Conservation (phyloP, 2,797 vertebrate genomes). For the Enteromius trimaculatus region DNA sequence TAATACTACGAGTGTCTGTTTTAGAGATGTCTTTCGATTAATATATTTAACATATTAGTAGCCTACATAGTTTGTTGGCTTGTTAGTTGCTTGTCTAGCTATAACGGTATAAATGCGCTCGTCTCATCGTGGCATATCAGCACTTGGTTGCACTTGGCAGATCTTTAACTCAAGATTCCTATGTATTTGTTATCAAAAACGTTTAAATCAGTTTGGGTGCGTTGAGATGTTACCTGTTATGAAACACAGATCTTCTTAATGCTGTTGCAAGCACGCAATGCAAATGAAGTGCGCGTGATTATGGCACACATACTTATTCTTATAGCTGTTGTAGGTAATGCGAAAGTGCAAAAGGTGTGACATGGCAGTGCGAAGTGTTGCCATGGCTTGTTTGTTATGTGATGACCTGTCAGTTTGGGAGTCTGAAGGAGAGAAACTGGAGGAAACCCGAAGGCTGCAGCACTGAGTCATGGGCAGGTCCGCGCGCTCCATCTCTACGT, state of each 20-base stretch:
- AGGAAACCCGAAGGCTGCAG: constrained; percentile 35
- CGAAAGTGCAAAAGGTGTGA: neutral
- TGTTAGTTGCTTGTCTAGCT: neutral
- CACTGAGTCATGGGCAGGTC: constrained; percentile 47
- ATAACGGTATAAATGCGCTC: neutral
- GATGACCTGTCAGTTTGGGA: constrained; percentile 21
- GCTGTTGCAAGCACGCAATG: neutral
- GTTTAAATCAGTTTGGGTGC: neutral
- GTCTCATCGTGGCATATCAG: neutral
- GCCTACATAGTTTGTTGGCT: neutral
- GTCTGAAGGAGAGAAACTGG: constrained; percentile 25
- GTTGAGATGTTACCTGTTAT: neutral
- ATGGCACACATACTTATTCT: neutral
- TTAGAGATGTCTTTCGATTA: neutral
- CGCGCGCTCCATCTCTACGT: constrained; percentile 13
- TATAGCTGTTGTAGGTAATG: neutral
- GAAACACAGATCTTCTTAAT: neutral
- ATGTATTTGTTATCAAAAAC: neutral
- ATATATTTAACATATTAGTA: neutral
- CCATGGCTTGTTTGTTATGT: constrained; percentile 10
- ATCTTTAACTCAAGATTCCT: neutral
- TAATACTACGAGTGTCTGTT: neutral
- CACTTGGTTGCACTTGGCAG: neutral
- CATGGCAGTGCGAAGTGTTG: neutral
- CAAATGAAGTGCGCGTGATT: neutral